These are phyloP conservation scores for Mirounga angustirostris DNA, from an alignment of 2,113 vertebrate species.

Conservation along the genomic window DNA sequence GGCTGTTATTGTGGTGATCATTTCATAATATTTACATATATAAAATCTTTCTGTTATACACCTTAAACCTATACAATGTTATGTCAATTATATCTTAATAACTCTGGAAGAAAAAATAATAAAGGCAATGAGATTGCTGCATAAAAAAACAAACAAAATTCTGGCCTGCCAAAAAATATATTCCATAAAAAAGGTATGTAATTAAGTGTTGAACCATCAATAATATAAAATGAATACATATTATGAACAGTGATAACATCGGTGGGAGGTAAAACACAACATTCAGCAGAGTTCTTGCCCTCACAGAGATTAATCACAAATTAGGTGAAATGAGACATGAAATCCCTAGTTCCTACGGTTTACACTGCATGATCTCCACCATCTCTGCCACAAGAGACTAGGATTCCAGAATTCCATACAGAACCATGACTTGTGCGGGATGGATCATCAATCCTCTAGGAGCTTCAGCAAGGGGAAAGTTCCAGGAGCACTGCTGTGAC, in stretches of 20 bases:
- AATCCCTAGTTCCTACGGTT: not conserved
- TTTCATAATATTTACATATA: not conserved
- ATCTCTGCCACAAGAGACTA: not conserved
- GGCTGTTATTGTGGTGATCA: not conserved
- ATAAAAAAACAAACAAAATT: not conserved
- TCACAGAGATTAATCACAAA: not conserved
- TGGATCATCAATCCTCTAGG: fast-evolving
- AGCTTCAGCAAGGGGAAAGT: not conserved
- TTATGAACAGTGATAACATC: not conserved
- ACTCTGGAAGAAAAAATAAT: not conserved
- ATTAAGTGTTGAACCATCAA: not conserved
- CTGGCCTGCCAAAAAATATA: not conserved
- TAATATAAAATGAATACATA: not conserved
- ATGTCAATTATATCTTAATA: not conserved
- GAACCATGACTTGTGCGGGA: not conserved
- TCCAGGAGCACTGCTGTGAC: fast-evolving
- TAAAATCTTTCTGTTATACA: not conserved
- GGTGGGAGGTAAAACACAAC: not conserved
- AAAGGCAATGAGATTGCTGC: not conserved
- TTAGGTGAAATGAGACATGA: not conserved
- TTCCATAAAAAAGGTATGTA: not conserved
- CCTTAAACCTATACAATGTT: not conserved
- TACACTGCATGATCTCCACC: not conserved
- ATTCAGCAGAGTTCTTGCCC: not conserved
- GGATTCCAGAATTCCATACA: not conserved